These are phyloP conservation scores for Ephialtes manifestator DNA, from an alignment of 2,888 invertebrate species.

Conservation along the genomic window DNA sequence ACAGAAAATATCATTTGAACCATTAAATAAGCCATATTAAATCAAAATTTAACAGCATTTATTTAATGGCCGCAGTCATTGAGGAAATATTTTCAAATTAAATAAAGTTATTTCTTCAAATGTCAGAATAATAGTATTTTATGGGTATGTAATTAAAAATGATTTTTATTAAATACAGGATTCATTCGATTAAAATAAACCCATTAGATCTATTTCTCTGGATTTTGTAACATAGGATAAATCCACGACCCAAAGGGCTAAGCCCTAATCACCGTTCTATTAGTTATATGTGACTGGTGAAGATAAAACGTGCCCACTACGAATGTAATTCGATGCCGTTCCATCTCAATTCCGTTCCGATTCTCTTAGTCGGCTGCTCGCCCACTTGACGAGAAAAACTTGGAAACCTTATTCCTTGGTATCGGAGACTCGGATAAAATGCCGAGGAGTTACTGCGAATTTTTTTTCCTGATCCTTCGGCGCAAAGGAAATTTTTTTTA, in stretches of 20 bases:
- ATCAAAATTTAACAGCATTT: too few relatives aligned
- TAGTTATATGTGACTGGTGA: not conserved
- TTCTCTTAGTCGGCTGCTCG: not conserved
- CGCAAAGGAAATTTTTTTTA: not conserved
- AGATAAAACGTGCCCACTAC: not conserved
- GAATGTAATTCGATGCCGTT: conserved; percentile 16
- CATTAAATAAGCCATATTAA: too few relatives aligned
- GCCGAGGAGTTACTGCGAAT: not conserved
- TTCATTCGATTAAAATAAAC: too few relatives aligned
- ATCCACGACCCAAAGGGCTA: not conserved
- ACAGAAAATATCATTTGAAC: too few relatives aligned
- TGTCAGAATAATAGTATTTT: too few relatives aligned
- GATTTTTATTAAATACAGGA: too few relatives aligned
- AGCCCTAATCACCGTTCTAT: not conserved
- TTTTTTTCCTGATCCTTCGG: not conserved
- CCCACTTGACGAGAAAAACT: conserved; percentile 22
- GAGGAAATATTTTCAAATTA: too few relatives aligned
- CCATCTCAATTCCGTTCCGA: conserved; percentile 14
- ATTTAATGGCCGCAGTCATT: too few relatives aligned
- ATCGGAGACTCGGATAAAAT: not conserved
- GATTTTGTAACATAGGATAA: not conserved
- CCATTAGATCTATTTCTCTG: too few relatives aligned
- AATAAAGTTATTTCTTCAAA: too few relatives aligned
- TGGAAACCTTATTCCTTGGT: conserved; percentile 2
- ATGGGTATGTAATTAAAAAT: too few relatives aligned